Evolutionary conservation across 2,797 vertebrate species (phyloP), one percentile per base, ranked within the genome.

Genomic region (Jordanella pulchra): DNA sequence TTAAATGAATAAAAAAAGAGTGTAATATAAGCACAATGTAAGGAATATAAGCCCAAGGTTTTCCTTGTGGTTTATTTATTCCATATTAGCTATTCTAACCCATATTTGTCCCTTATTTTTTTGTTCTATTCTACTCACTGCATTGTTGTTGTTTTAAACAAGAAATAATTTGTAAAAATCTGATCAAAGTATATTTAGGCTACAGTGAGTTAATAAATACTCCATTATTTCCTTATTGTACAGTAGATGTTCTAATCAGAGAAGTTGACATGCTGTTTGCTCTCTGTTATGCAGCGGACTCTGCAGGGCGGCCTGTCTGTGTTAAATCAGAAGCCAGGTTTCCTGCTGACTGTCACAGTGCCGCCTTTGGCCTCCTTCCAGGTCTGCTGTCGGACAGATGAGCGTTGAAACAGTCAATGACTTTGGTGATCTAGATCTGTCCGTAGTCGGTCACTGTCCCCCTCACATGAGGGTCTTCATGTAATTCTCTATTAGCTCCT

Each of bases 361-460:
- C 39, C 35, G 27, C 60, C 64, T 21, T 45, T 79, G 79, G 80
- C 77, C 67, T 28, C 28, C 64, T 30, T 83, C 78, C 83, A 79
- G 67, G 27, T 30, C 78, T 54, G 71, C 81, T 58, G 71, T 42
- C n/a, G 70, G 55, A 15, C 67, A 4, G 67, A 78, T 39, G 78
- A 65, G 27, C 64, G 23, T 68, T 66, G 5, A 73, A 28, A 48
- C 58, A 39, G 55, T 25, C 13, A 39, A 28, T 7, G 11, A 17
- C 15, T 70, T 1, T 65, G 83, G 75, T 76, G 73, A 88, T 84
- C 74, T 72, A 79, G 66, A 71, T 73, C 47, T 61, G 50, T 61
- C 51, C 15, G 35, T 5, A 18, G 7, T 67, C 54, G 69, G 65
- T 58, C 10, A 23, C 61, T 70, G 56, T 30, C 25, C 71, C 66